Base-by-base conservation (phyloP, 2,113 vertebrate genomes). In the Pterophyllum scalare region DNA sequence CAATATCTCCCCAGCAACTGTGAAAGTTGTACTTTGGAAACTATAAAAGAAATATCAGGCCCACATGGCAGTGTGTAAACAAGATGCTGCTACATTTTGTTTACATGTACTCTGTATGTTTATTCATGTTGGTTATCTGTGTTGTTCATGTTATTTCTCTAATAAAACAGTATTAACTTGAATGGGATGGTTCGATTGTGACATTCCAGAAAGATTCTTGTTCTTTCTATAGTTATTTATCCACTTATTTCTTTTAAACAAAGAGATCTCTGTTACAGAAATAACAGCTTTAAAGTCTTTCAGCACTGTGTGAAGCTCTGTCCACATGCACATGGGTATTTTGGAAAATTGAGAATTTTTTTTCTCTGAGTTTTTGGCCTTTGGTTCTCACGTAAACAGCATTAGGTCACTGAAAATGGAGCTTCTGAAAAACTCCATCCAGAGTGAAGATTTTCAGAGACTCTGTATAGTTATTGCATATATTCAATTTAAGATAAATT, bases 1-100 rank as follows among this genome's bases (percentile, higher is more conserved):
- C 22, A 61, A 7, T 75, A 52, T 81, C 24, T 85, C 57, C 79
- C 80, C 26, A 33, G 28, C 9, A 84, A 86, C 83, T 31, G 35
- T 52, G 11, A 4, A 49, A 52, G n/a, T 20, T 52, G 4, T 52
- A 67, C 58, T 54, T 24, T 56, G 49, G 14, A 61, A 8, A 40
- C 38, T 12, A 49, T 4, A 12, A 60, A 46, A 33, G 14, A 3
- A 26, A n/a, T 14, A 49, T 58, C 35, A 52, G 19, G 22, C 4
- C 10, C 52, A 40, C 6, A 22, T 60, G 17, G 40, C 35, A 59
- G 56, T 14, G 40, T 76, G 22, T 28, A 59, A 46, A 46, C 24
- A 7, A 38, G 43, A 40, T 43, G 28, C 22, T 59, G 15, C 13
- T 60, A 24, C 12, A 28, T 31, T 46, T 59, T 59, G 5, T 57